A percentile compares a stretch with the other conserved stretches of the same genome.
phyloP scores from a whole-genome alignment of 2,888 invertebrate species.

The Trisateles emortualis region DNA sequence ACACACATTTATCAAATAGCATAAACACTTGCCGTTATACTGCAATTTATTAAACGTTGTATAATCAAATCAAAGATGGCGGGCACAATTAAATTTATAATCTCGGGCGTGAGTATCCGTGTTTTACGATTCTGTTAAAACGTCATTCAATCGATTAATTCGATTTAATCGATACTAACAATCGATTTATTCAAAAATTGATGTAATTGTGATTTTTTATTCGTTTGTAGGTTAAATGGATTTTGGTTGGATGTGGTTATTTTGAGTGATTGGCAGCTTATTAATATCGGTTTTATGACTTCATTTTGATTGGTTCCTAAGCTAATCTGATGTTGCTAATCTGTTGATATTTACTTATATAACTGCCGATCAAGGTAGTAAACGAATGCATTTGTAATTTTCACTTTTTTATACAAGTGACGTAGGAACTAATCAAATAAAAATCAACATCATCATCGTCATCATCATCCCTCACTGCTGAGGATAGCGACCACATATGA shows the following conservation, averaged over 20 bases:
- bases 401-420: no score
- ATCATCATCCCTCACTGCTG: no score
- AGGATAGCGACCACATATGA: no score
- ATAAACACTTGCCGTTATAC: slow-evolving; percentile 1
- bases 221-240: slow-evolving; percentile 4
- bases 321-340: background rate
- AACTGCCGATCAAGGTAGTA: background rate
- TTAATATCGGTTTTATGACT: background rate
- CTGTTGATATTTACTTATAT: background rate
- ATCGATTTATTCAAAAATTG: slow-evolving; percentile 54
- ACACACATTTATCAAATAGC: slow-evolving; percentile 1
- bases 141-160: slow-evolving; percentile 21
- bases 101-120: slow-evolving; percentile 8
- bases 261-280: background rate
- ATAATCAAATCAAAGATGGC: slow-evolving; percentile 4
- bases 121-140: slow-evolving; percentile 19
- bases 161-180: slow-evolving; percentile 36
- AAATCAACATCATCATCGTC: no score
- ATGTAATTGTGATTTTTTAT: slow-evolving; percentile 39
- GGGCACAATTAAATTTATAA: slow-evolving; percentile 1
- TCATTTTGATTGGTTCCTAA: background rate
- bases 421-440: no score
- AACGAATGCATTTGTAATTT: no score
- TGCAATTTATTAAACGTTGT: slow-evolving; percentile 2
- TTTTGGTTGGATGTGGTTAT: slow-evolving; percentile 1